Percentiles rank a stretch among this genome's conserved stretches.
phyloP scores from a whole-genome alignment of 2,797 vertebrate species.

The Poecile montanus region DNA sequence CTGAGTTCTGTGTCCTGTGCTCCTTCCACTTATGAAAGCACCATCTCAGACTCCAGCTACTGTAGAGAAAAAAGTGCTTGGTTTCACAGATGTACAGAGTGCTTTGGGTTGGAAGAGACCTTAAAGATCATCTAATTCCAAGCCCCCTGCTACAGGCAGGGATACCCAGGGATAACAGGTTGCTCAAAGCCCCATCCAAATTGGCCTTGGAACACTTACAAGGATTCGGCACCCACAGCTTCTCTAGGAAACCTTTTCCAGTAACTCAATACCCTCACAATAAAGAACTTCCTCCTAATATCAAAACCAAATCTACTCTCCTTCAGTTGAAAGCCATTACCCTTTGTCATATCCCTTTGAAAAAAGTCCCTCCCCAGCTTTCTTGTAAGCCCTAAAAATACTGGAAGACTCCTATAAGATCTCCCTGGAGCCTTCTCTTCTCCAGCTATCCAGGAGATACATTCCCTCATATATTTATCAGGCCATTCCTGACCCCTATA shows the following conservation, averaged over 20 bases:
- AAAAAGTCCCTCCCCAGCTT: neutral
- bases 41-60: neutral
- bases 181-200: neutral
- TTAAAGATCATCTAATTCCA: neutral
- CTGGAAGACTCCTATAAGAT: neutral
- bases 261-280: neutral
- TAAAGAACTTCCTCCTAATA: neutral
- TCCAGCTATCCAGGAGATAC: neutral
- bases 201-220: neutral
- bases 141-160: accelerated
- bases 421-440: neutral
- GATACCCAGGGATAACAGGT: neutral
- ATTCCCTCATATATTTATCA: neutral
- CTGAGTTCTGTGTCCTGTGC: neutral
- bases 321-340: neutral
- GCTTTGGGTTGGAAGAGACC: neutral
- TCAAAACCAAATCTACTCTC: neutral
- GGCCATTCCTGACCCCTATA: neutral
- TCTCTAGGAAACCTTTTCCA: neutral
- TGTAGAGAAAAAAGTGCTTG: neutral
- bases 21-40: neutral
- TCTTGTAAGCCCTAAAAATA: neutral
- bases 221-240: neutral
- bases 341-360: neutral
- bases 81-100: neutral